Evolutionary conservation across 2,888 invertebrate species (phyloP).

Genomic region (Drosophila ustulata): DNA sequence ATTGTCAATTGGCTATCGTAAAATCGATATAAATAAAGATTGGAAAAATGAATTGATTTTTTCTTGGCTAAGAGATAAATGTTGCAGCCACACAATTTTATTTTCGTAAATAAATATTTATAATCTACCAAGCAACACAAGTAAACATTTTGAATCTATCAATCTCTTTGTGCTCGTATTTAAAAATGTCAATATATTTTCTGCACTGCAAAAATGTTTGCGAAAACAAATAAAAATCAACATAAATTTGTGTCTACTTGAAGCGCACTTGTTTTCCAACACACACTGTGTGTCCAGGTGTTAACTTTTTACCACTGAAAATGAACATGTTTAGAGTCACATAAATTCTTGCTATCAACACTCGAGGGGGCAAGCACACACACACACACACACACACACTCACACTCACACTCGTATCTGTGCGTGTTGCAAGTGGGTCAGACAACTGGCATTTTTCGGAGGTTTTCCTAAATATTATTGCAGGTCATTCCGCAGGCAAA

Average conservation of each 20-base stretch:
- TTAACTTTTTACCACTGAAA: constrained; percentile 3
- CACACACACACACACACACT: not conserved
- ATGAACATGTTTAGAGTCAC: constrained; percentile 17
- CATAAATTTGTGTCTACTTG: not conserved
- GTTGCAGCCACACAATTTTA: not conserved
- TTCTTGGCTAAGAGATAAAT: no score
- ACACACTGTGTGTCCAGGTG: constrained; percentile 4
- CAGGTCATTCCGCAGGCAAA: constrained; percentile 17
- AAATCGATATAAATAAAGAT: not conserved
- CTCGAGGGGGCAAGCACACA: constrained; percentile 12
- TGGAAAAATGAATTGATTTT: not conserved
- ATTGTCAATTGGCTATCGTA: not conserved
- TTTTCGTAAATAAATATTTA: not conserved
- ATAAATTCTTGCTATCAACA: constrained; percentile 28
- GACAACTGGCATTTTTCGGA: constrained; percentile 17
- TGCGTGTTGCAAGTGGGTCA: constrained; percentile 11
- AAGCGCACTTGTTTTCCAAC: not conserved
- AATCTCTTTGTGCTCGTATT: not conserved
- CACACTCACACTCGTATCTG: not conserved
- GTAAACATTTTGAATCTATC: not conserved
- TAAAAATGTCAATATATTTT: not conserved
- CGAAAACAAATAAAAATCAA: not conserved
- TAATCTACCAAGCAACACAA: not conserved
- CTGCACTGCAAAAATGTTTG: not conserved
- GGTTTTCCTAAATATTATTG: constrained; percentile 25